These are phyloP conservation scores for Polymixis lichenea DNA, from an alignment of 2,888 invertebrate genomes.

Conservation along the genomic window DNA sequence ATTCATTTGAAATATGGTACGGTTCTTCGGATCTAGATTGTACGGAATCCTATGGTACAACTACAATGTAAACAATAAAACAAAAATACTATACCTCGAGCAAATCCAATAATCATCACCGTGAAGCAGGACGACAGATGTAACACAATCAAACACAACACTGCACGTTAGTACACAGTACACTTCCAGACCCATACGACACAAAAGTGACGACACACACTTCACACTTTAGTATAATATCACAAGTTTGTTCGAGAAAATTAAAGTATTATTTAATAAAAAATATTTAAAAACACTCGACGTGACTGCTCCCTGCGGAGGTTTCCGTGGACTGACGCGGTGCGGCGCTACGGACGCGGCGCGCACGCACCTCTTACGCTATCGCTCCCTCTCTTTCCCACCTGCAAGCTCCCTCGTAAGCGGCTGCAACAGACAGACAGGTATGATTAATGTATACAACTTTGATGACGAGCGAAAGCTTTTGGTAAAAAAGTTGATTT, in stretches of 20 bases:
- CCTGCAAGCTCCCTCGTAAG: not conserved
- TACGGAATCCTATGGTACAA: not conserved
- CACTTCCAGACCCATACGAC: constrained; percentile 46
- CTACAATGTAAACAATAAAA: constrained; percentile 50
- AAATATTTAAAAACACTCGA: constrained; percentile 25
- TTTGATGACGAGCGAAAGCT: constrained; percentile 75
- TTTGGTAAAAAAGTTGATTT: constrained; percentile 74
- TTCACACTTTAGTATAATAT: constrained; percentile 33
- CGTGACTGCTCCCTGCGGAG: constrained; percentile 61
- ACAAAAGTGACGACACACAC: constrained; percentile 51
- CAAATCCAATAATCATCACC: constrained; percentile 63
- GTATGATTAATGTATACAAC: constrained; percentile 74
- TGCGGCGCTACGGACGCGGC: constrained; percentile 67
- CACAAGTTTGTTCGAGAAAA: constrained; percentile 20
- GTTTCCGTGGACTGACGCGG: constrained; percentile 76
- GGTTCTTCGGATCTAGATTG: not conserved
- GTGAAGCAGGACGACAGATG: constrained; percentile 52
- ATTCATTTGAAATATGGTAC: not conserved
- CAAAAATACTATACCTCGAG: constrained; percentile 61
- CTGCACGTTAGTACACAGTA: constrained; percentile 53
- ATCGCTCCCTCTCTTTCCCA: constrained; percentile 37
- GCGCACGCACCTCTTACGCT: constrained; percentile 66
- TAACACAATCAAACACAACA: constrained; percentile 53
- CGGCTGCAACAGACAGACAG: constrained; percentile 70
- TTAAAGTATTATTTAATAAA: not conserved